Base-by-base conservation (phyloP, 2,797 vertebrate species). In the Hozukius guyotensis region DNA sequence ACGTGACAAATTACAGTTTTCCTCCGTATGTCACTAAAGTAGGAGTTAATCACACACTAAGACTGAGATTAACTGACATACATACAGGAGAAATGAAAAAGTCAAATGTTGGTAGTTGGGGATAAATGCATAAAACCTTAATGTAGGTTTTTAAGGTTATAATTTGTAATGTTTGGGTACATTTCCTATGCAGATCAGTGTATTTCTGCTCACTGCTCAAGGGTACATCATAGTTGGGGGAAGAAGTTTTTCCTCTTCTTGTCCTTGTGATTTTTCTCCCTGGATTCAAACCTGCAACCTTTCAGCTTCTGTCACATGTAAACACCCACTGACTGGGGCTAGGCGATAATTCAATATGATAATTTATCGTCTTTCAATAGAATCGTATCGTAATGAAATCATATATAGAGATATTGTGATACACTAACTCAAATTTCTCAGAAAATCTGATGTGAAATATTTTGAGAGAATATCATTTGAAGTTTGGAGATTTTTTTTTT, bases 361-460 rank as follows among this genome's bases (percentile, higher is more conserved):
- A 14, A 38, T 38, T 38, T 14, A 38, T 38, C 5, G 0, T 38
- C 36, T 38, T 38, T 36, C 11, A 12, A 36, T 13, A 5, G 4
- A 14, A 5, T 38, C 5, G 2, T 6, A 14, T 38, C 2, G 2
- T 38, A 0, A 38, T 38, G 12, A 0, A 38, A 14, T 38, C 36
- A 38, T 38, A 38, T 38, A 38, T 38, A 2, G 13, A 14, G 36
- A 38, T 36, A 36, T 36, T 36, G 0, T 12, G 34, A 36, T 36
- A 36, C 4, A 36, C 34, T 36, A 36, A 36, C 34, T 36, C 34
- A 36, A 36, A 12, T 34, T 34, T 34, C 10, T 34, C 34, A 34
- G 10, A 34, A 11, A 34, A 34, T 10, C 32, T 34, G 32, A 34
- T 10, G 9, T 34, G 32, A 20, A 18, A 20, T 52, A 52, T 52